A percentile compares a stretch with the other conserved stretches of the same genome.
These are phyloP conservation scores for Scolopax bukidnonensis DNA, from an alignment of 2,797 vertebrate species.

Conservation along the genomic window DNA sequence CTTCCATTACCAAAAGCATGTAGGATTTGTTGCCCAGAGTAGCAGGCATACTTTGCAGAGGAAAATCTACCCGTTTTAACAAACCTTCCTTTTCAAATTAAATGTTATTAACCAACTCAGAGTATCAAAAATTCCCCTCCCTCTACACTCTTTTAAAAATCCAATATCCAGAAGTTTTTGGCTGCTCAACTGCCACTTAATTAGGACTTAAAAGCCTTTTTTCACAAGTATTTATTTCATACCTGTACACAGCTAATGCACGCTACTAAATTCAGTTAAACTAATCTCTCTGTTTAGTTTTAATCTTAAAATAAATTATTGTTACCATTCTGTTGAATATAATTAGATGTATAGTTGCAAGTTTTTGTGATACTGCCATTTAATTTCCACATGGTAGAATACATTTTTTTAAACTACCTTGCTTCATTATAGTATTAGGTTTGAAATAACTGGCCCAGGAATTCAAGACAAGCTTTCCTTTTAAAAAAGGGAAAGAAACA, in stretches of 20 bases:
- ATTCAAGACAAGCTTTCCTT: neutral
- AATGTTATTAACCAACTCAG: neutral
- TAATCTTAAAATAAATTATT: neutral
- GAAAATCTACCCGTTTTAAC: slow-evolving; percentile 24
- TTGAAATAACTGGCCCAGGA: neutral
- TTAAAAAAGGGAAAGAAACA: neutral
- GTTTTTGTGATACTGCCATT: neutral
- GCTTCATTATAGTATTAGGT: neutral
- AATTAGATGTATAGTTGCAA: neutral
- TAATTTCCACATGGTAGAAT: neutral
- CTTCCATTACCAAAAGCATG: slow-evolving; percentile 55
- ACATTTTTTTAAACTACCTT: neutral
- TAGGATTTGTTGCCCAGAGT: slow-evolving; percentile 64
- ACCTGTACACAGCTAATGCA: neutral
- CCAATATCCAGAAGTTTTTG: neutral
- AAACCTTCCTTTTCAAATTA: neutral
- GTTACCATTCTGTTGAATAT: neutral
- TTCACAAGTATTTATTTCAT: neutral
- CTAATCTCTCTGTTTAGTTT: neutral
- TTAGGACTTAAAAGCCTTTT: neutral
- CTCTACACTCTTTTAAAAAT: neutral
- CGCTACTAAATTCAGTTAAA: neutral
- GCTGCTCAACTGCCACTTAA: neutral
- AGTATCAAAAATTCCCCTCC: neutral
- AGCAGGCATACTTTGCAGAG: slow-evolving; percentile 17